A percentile compares a stretch with the other conserved stretches of the same genome.
Evolutionary conservation across 2,113 vertebrate species (phyloP).

Genomic region (Lonchura striata): DNA sequence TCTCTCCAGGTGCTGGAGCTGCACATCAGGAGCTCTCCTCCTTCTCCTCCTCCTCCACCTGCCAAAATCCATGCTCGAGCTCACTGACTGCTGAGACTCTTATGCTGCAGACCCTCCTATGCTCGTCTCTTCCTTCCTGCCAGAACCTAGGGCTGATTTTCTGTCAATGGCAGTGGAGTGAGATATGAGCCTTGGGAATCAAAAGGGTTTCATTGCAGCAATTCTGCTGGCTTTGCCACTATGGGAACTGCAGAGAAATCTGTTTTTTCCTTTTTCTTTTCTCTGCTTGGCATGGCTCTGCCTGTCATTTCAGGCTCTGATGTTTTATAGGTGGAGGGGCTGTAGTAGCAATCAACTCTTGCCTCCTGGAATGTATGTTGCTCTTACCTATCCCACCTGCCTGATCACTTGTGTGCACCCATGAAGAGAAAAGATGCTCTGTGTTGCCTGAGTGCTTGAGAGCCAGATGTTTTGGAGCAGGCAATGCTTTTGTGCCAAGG

Average conservation of each 20-base stretch:
- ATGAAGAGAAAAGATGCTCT: background rate
- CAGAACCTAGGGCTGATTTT: background rate
- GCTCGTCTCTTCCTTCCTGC: accelerated
- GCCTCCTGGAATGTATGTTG: background rate
- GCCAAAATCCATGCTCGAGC: accelerated
- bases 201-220: background rate
- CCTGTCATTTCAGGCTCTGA: background rate
- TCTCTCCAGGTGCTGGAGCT: background rate
- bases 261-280: background rate
- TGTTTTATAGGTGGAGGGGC: background rate
- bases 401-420: background rate
- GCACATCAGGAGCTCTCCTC: background rate
- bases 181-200: background rate
- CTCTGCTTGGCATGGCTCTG: background rate
- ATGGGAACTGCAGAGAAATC: background rate
- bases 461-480: background rate
- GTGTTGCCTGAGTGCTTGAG: accelerated
- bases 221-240: accelerated
- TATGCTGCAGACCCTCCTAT: background rate
- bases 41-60: background rate
- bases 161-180: background rate
- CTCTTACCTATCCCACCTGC: background rate
- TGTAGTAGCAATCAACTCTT: background rate
- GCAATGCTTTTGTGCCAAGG: background rate
- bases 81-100: accelerated